Evolutionary conservation across 2,888 invertebrate species (phyloP).

Genomic region (Macropis europaea): DNA sequence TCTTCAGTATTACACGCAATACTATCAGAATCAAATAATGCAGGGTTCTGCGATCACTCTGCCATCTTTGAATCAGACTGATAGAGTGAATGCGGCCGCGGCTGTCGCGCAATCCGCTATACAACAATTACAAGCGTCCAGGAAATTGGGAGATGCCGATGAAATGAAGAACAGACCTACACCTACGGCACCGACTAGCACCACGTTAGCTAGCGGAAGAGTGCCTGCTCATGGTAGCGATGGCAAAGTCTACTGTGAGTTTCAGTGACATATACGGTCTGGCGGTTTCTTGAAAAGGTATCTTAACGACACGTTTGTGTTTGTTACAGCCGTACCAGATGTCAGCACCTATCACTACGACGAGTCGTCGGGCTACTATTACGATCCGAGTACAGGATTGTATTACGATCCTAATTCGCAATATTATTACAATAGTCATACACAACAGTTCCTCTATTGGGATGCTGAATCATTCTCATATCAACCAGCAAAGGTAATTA

Average conservation of each 20-base stretch:
- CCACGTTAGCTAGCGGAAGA: conserved; percentile 76
- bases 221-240: conserved; percentile 81
- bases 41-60: conserved; percentile 82
- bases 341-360: conserved; percentile 96
- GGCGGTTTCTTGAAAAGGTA: neutral
- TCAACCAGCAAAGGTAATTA: conserved; percentile 73
- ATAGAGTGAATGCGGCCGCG: conserved; percentile 91
- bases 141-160: conserved; percentile 76
- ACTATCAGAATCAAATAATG: conserved; percentile 85
- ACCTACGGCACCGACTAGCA: conserved; percentile 78
- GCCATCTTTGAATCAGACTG: conserved; percentile 84
- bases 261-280: neutral
- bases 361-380: conserved; percentile 97
- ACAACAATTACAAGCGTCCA: conserved; percentile 82
- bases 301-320: neutral
- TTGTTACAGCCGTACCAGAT: conserved; percentile 87
- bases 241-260: conserved; percentile 84
- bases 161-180: conserved; percentile 77
- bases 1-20: conserved; percentile 87
- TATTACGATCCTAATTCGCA: conserved; percentile 98
- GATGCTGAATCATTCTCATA: conserved; percentile 84
- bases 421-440: conserved; percentile 97
- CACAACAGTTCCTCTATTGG: conserved; percentile 97
- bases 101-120: conserved; percentile 95
- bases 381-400: conserved; percentile 94